phyloP scores from a whole-genome alignment of 2,797 vertebrate species.

The Bradypus variegatus region DNA sequence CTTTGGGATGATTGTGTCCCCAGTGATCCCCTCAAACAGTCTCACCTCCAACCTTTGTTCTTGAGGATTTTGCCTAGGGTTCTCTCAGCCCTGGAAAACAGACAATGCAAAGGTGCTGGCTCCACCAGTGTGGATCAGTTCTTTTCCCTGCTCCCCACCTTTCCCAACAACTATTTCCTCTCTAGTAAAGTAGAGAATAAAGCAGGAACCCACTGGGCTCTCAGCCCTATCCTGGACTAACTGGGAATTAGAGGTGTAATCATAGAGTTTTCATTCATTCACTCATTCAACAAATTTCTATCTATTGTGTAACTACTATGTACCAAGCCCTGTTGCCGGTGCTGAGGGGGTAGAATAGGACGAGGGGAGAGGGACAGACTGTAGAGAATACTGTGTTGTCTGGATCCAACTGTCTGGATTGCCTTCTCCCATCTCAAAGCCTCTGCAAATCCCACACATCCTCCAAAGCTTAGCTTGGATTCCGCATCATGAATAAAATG shows the following conservation, averaged over 20 bases:
- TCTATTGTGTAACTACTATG: not conserved
- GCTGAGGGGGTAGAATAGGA: not conserved
- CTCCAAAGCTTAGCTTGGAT: not conserved
- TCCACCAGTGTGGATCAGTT: not conserved
- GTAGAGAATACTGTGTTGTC: not conserved
- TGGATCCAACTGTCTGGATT: not conserved
- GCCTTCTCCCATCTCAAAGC: not conserved
- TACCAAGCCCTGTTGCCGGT: not conserved
- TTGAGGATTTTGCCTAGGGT: slow-evolving; percentile 89
- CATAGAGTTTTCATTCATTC: not conserved
- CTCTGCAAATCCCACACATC: not conserved
- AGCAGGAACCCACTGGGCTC: not conserved
- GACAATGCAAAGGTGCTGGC: not conserved
- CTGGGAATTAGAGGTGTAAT: not conserved
- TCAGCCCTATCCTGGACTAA: not conserved
- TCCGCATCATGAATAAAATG: not conserved
- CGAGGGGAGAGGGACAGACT: not conserved
- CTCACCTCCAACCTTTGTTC: slow-evolving; percentile 92
- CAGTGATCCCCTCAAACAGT: not conserved
- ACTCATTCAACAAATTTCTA: not conserved
- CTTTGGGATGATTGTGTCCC: not conserved
- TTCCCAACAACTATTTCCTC: not conserved
- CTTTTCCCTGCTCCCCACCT: not conserved
- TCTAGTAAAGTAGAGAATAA: not conserved
- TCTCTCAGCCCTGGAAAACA: slow-evolving; percentile 82